Base-by-base conservation (phyloP, 2,797 vertebrate genomes). In the Brachyrhaphis roseni region DNA sequence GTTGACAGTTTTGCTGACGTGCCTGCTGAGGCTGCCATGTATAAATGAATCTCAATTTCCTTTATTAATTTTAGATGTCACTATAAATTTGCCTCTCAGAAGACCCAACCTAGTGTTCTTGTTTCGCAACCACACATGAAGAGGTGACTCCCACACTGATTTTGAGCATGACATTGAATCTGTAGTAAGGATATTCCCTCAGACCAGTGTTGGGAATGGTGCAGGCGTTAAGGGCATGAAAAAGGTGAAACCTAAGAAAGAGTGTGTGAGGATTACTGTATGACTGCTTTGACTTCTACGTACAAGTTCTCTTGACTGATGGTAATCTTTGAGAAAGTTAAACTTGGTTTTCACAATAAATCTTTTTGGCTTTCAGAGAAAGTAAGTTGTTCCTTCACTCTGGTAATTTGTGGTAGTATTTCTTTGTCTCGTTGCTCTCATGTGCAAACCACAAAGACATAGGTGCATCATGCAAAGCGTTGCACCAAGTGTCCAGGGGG, bases 31-130 rank as follows among this genome's bases (percentile, higher is more conserved):
- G 86, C 81, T 92, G 87, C 85, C 93, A 86, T 88, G 90, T 95
- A 95, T 93, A 96, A 96, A 96, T 95, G 90, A 96, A 95, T 96
- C 93, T 94, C 95, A 95, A 93, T 96, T 97, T 96, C 94, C 95
- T 92, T 95, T 96, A 96, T 96, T 97, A 96, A 97, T 97, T 96
- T 97, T 90, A 90, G 86, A 90, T 88, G 91, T 93, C 94, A 93
- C 87, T 91, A 89, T 90, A 91, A 90, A 94, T 95, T 94, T 95
- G 89, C 92, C 81, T 87, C 85, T 89, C 84, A 92, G 86, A 85
- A 87, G 84, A 84, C 81, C 78, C 83, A 80, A 84, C 82, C 79
- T 15, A 55, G 78, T 4, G 2, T 77, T 80, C 82, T 68, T 74
- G 81, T 78, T 80, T 39, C 34, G 23, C 18, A 36, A 39, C 34